Conservation (phyloP, 2,797 vertebrate genomes). For the Acrossocheilus fasciatus region DNA sequence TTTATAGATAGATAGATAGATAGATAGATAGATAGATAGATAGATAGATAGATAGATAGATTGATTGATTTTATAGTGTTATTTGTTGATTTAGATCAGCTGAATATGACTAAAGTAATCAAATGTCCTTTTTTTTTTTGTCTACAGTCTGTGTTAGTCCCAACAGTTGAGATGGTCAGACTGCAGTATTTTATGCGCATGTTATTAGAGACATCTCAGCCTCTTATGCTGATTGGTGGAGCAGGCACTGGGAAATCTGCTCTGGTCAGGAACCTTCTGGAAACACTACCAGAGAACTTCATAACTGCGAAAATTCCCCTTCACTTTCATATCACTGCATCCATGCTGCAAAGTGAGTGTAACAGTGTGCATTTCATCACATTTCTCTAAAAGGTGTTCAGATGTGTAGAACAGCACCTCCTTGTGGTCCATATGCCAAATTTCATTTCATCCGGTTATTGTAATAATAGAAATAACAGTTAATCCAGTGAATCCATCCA, state of each 20-base stretch:
- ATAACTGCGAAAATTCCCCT: conserved; percentile 79
- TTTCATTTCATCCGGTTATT: not conserved
- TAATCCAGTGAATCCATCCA: conserved; percentile 38
- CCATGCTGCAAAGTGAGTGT: conserved; percentile 81
- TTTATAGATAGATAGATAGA: not conserved
- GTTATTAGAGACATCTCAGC: conserved; percentile 80
- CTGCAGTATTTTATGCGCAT: conserved; percentile 82
- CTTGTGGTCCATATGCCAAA: conserved; percentile 24
- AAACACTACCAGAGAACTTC: conserved; percentile 76
- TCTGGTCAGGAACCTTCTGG: conserved; percentile 77
- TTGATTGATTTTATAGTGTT: not conserved
- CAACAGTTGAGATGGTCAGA: conserved; percentile 79
- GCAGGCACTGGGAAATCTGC: conserved; percentile 83
- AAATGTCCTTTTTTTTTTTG: conserved; percentile 42
- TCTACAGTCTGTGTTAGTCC: conserved; percentile 83
- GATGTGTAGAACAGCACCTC: conserved; percentile 48
- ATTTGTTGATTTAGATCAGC: not conserved
- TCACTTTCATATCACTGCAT: conserved; percentile 82
- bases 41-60: too few species aligned
- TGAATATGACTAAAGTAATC: not conserved
- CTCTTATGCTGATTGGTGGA: conserved; percentile 83
- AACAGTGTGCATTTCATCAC: not conserved
- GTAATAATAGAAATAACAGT: not conserved
- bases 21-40: too few species aligned
- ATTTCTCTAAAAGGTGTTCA: conserved; percentile 33